Conservation (phyloP, 2,113 vertebrate genomes). For the Mesembrinibis cayennensis region DNA sequence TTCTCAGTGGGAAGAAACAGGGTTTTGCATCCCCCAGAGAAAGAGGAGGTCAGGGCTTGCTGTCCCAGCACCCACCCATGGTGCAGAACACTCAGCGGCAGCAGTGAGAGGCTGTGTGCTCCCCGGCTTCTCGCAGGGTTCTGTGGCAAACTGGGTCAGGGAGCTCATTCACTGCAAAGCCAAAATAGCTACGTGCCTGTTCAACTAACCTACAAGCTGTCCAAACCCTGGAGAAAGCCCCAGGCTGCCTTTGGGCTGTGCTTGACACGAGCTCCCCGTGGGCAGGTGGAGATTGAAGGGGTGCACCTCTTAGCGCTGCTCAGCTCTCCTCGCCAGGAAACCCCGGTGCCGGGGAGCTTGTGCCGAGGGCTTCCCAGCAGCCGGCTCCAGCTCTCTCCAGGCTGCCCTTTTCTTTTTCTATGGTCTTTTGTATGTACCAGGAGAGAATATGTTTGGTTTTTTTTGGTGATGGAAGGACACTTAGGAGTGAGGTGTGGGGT, state of each 20-base stretch:
- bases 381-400: neutral
- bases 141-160: neutral
- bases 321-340: neutral
- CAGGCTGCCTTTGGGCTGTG: neutral
- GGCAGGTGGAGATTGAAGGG: neutral
- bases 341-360: neutral
- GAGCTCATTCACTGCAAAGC: neutral
- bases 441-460: neutral
- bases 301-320: neutral
- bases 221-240: neutral
- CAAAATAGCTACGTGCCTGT: neutral
- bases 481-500: neutral
- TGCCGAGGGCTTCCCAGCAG: neutral
- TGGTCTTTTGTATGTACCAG: neutral
- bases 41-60: neutral
- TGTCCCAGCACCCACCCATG: neutral
- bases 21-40: neutral
- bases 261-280: fast-evolving
- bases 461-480: neutral
- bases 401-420: neutral
- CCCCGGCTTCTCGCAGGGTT: neutral
- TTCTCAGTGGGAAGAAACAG: neutral
- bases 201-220: neutral
- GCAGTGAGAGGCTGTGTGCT: fast-evolving
- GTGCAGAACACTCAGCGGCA: fast-evolving